Evolutionary conservation across 2,888 invertebrate species (phyloP).

Genomic region (Sinopyrophorus schimmeli): DNA sequence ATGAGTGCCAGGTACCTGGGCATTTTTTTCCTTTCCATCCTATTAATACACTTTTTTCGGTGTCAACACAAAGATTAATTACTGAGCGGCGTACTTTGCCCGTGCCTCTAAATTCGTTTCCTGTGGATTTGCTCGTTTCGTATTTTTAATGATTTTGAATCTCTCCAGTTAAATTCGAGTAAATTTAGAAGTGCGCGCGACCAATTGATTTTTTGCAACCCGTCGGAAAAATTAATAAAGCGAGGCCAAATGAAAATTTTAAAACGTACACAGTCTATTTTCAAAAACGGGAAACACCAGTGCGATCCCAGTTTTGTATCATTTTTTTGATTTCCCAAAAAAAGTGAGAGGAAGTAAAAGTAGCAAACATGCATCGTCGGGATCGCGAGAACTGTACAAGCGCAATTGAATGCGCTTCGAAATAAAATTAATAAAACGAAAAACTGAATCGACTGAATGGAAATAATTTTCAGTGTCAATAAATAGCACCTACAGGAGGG

Average conservation of each 20-base stretch:
- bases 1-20: no score
- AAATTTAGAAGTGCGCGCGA: not conserved
- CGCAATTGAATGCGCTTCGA: slow-evolving; percentile 18
- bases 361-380: slow-evolving; percentile 19
- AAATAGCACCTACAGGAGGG: slow-evolving; percentile 34
- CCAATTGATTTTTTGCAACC: not conserved
- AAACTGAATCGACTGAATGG: slow-evolving; percentile 20
- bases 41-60: no score
- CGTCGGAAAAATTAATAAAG: no score
- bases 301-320: no score
- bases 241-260: not conserved
- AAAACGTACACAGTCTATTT: not conserved
- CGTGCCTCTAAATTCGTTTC: no score
- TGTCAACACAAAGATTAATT: no score
- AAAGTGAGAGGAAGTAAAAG: not conserved
- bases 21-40: no score
- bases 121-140: no score
- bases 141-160: no score
- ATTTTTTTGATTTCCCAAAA: not conserved
- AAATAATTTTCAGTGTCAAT: slow-evolving; percentile 29
- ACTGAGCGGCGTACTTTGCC: no score
- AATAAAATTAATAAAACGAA: slow-evolving; percentile 14
- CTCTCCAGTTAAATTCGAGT: no score
- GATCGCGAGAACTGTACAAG: slow-evolving; percentile 15
- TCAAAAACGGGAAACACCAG: not conserved